phyloP scores from a whole-genome alignment of 2,113 vertebrate genomes.

The Spea multiplicata region DNA sequence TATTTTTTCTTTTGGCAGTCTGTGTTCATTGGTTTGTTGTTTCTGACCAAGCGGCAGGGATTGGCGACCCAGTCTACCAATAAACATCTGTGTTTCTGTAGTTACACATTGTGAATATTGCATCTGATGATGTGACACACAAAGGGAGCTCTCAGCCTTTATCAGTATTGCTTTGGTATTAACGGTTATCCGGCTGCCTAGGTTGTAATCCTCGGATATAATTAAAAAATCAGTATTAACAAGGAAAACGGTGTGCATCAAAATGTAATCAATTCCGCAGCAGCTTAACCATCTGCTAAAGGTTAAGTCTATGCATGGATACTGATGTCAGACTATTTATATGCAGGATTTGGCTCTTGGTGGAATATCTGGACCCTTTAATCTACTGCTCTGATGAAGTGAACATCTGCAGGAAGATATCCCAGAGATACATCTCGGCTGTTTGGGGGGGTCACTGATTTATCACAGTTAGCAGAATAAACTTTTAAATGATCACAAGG shows the following conservation, averaged over 20 bases:
- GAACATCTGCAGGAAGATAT: constrained; percentile 50
- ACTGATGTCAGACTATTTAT: constrained; percentile 74
- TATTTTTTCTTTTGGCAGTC: constrained; percentile 30
- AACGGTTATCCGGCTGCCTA: constrained; percentile 79
- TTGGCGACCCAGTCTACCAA: constrained; percentile 41
- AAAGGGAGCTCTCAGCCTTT: constrained; percentile 44
- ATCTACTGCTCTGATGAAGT: constrained; percentile 51
- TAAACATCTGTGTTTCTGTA: constrained; percentile 28
- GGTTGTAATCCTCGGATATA: constrained; percentile 82
- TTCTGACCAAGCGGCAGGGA: constrained; percentile 40
- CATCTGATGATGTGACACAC: neutral
- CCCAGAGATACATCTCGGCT: constrained; percentile 17
- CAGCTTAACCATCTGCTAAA: constrained; percentile 94
- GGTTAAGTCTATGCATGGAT: constrained; percentile 82
- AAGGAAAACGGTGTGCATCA: constrained; percentile 77
- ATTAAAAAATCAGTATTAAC: constrained; percentile 82
- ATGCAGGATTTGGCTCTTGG: constrained; percentile 67
- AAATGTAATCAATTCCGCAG: constrained; percentile 87
- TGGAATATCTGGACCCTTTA: constrained; percentile 55
- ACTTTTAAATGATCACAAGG: constrained; percentile 35
- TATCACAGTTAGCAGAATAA: constrained; percentile 42
- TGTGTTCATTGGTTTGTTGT: constrained; percentile 35
- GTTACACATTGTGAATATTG: constrained; percentile 34
- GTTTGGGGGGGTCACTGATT: constrained; percentile 8
- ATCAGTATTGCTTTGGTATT: constrained; percentile 69